These are phyloP conservation scores for Tonatia bakeri DNA, from an alignment of 2,113 vertebrate species.

Conservation along the genomic window DNA sequence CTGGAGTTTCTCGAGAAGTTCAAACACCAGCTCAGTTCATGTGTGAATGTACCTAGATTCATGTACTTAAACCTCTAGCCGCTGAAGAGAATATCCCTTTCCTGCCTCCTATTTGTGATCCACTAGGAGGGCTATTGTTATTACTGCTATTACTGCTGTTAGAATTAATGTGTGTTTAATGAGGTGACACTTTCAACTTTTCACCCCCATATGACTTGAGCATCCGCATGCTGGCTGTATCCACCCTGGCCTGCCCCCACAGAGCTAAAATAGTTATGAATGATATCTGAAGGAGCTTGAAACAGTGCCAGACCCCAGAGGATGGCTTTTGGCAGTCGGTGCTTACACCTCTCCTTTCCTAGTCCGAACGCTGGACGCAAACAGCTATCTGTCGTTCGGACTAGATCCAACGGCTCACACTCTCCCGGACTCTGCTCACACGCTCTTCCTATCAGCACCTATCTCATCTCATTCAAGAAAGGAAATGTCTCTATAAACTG, in stretches of 20 bases:
- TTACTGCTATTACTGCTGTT: background rate
- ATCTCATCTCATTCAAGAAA: background rate
- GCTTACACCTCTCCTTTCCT: slow-evolving; percentile 23
- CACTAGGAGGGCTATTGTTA: background rate
- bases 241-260: background rate
- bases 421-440: slow-evolving; percentile 23
- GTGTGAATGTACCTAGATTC: too few relatives aligned
- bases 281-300: background rate
- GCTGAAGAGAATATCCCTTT: background rate
- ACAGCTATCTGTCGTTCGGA: background rate
- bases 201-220: background rate
- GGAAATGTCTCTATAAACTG: background rate
- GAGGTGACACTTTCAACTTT: background rate
- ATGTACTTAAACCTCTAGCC: background rate
- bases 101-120: background rate
- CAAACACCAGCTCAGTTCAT: background rate
- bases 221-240: background rate
- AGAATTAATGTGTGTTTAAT: background rate
- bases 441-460: background rate
- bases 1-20: background rate
- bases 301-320: background rate
- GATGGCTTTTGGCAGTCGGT: slow-evolving; percentile 8
- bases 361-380: background rate
- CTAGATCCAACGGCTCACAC: background rate
- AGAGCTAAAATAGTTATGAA: background rate